phyloP scores from a whole-genome alignment of 2,888 invertebrate genomes.

The Neria commutata region DNA sequence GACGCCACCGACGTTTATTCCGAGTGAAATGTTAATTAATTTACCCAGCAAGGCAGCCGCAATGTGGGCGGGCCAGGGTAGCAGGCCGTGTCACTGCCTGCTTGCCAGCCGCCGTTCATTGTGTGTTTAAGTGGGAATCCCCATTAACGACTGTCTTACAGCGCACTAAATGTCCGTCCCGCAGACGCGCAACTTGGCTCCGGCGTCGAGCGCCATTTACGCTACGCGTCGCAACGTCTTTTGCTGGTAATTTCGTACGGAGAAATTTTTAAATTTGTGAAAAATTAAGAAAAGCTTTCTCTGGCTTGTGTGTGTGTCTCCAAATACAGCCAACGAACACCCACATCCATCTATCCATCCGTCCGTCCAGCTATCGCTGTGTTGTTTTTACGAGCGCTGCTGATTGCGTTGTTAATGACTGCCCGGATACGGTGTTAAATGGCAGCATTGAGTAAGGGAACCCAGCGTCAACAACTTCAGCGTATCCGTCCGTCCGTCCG shows the following conservation, averaged over 20 bases:
- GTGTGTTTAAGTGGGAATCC: conserved; percentile 54
- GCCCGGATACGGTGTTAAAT: neutral
- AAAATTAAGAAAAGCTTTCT: conserved; percentile 53
- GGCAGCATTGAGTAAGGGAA: too few relatives aligned
- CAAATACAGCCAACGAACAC: conserved; percentile 27
- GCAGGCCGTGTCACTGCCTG: conserved; percentile 1
- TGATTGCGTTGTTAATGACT: conserved; percentile 48
- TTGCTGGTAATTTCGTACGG: too few relatives aligned
- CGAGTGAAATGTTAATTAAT: conserved; percentile 50
- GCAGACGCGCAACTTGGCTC: neutral
- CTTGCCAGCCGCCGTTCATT: conserved; percentile 32
- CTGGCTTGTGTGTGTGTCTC: conserved; percentile 27
- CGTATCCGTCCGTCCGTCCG: conserved; percentile 11
- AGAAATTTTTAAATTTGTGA: conserved; percentile 51
- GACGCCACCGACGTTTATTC: conserved; percentile 22
- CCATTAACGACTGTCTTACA: conserved; percentile 53
- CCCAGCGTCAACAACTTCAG: neutral
- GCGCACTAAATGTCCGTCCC: neutral
- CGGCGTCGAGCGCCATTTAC: conserved; percentile 44
- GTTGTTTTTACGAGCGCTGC: conserved; percentile 26
- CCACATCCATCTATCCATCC: conserved; percentile 14
- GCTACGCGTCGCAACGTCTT: conserved; percentile 36
- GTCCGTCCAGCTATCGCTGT: conserved; percentile 3
- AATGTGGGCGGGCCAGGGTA: neutral
- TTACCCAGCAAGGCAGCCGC: conserved; percentile 48